phyloP scores from a whole-genome alignment of 2,888 invertebrate genomes.

The Lasioglossum morio region DNA sequence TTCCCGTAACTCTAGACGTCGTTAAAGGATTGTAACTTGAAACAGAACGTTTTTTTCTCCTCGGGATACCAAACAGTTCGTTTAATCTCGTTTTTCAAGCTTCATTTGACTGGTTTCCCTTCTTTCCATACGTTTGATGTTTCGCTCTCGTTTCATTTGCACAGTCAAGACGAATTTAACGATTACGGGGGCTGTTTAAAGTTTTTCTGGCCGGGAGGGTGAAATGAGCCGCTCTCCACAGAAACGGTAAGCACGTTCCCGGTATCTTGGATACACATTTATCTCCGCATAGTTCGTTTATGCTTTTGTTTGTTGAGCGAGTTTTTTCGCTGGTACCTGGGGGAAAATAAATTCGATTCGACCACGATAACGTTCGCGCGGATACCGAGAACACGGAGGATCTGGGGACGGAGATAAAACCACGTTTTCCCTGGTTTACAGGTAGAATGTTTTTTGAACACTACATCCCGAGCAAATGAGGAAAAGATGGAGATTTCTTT shows the following conservation, averaged over 20 bases:
- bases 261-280: constrained; percentile 2
- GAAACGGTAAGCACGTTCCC: background rate
- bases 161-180: background rate
- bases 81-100: background rate
- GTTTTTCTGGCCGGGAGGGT: background rate
- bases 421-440: background rate
- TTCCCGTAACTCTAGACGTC: background rate
- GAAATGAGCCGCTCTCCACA: background rate
- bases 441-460: background rate
- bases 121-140: background rate
- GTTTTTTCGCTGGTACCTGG: background rate
- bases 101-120: background rate
- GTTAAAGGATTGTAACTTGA: background rate
- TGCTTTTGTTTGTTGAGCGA: background rate
- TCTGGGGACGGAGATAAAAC: background rate
- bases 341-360: constrained; percentile 12
- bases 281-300: background rate
- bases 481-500: background rate
- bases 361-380: background rate
- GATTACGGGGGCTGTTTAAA: background rate
- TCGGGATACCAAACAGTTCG: background rate
- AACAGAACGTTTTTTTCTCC: background rate
- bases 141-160: background rate
- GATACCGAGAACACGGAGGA: background rate
- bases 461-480: background rate